These are phyloP conservation scores for Misgurnus mizolepis DNA, from an alignment of 2,113 vertebrate species.

Conservation along the genomic window DNA sequence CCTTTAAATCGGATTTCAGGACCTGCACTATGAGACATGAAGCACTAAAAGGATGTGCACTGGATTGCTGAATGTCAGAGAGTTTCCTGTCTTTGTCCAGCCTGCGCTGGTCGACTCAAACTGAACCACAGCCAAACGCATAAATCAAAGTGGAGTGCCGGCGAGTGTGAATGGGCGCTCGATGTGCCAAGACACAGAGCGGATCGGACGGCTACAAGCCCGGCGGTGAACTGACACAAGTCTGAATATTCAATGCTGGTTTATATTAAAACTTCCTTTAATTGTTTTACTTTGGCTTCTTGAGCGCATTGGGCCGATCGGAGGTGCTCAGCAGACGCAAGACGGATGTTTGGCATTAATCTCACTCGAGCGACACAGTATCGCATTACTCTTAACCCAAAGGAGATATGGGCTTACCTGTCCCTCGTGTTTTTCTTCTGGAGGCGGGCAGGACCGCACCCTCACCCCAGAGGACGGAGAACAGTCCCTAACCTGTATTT, in stretches of 20 bases:
- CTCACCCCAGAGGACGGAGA: not conserved
- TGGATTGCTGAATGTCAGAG: conserved; percentile 21
- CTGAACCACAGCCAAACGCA: conserved; percentile 32
- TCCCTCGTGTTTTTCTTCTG: not conserved
- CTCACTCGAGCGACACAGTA: too few species aligned
- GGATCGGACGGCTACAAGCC: not conserved
- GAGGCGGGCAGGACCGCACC: not conserved
- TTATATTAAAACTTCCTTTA: conserved; percentile 11
- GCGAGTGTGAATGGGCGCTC: conserved; percentile 3
- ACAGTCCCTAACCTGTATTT: not conserved
- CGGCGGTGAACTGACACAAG: not conserved
- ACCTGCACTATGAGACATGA: conserved; percentile 6
- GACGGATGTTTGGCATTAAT: not conserved
- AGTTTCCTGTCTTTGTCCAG: conserved; percentile 58
- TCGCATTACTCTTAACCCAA: too few species aligned
- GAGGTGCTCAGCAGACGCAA: conserved; percentile 2
- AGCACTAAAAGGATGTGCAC: conserved; percentile 19
- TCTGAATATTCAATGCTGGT: not conserved
- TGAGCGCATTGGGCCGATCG: not conserved
- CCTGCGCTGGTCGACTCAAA: not conserved
- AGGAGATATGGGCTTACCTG: not conserved
- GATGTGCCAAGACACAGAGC: conserved; percentile 22
- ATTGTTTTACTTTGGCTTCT: not conserved
- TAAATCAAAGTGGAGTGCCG: conserved; percentile 24
- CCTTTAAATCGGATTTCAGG: conserved; percentile 29